A percentile compares a stretch with the other conserved stretches of the same genome.
Evolutionary conservation across 2,113 vertebrate species (phyloP).

Genomic region (Ammodytes marinus): DNA sequence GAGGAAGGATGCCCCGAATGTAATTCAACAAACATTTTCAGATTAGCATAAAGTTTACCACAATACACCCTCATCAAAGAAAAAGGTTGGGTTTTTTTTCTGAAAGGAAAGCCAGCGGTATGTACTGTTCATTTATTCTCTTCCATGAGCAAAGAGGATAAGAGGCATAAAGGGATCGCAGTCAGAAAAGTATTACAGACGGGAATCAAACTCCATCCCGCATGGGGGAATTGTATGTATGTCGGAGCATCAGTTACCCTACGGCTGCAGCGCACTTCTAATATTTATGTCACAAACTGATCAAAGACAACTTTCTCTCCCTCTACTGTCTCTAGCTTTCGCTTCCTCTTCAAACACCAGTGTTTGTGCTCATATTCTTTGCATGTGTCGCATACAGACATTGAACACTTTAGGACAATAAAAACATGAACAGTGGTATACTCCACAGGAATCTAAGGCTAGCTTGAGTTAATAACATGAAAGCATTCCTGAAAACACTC

Average conservation of each 20-base stretch:
- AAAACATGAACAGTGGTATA: not conserved
- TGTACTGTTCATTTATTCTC: conserved; percentile 31
- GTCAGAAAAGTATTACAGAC: conserved; percentile 52
- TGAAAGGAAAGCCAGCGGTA: conserved; percentile 46
- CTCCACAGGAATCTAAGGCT: not conserved
- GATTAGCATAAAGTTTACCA: conserved; percentile 72
- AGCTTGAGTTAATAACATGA: not conserved
- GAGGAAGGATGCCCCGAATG: conserved; percentile 39
- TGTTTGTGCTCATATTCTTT: conserved; percentile 15
- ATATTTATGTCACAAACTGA: conserved; percentile 66
- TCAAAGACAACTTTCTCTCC: conserved; percentile 55
- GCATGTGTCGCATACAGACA: conserved; percentile 4
- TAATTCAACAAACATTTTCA: conserved; percentile 63
- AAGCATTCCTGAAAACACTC: not conserved
- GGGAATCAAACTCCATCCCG: conserved; percentile 64
- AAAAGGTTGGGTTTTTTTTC: conserved; percentile 19
- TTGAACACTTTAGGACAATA: not conserved
- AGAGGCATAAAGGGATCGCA: conserved; percentile 65
- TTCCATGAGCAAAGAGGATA: conserved; percentile 54
- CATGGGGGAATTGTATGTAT: conserved; percentile 58
- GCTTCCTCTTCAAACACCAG: conserved; percentile 3
- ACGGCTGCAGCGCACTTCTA: conserved; percentile 50
- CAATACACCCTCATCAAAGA: conserved; percentile 53
- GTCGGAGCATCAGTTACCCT: conserved; percentile 53
- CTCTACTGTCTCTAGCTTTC: not conserved